Percentiles rank a stretch among this genome's conserved stretches.
These are phyloP conservation scores for Blastobasis adustella DNA, from an alignment of 2,888 invertebrate genomes.

Conservation along the genomic window DNA sequence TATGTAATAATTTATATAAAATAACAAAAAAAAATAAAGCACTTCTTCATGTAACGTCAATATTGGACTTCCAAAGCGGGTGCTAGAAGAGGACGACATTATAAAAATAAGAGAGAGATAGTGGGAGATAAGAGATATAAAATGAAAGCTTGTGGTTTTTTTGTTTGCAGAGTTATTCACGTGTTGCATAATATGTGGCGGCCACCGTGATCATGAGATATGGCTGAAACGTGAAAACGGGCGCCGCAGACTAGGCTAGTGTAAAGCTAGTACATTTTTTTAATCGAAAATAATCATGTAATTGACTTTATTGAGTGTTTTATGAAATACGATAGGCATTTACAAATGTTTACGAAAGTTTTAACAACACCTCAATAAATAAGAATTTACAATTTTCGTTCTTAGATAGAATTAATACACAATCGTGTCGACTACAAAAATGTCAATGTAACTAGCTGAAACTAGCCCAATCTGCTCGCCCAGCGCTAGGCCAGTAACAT, in stretches of 20 bases:
- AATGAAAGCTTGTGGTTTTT: slow-evolving; percentile 66
- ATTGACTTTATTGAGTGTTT: too few relatives aligned
- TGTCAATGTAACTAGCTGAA: background rate
- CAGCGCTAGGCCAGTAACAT: too few relatives aligned
- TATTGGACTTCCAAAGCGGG: slow-evolving; percentile 61
- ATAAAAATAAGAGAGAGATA: too few relatives aligned
- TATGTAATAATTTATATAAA: slow-evolving; percentile 10
- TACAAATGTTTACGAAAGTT: too few relatives aligned
- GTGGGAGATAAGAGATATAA: slow-evolving; percentile 13
- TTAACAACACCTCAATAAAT: too few relatives aligned
- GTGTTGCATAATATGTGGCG: too few relatives aligned
- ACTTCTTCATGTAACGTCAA: slow-evolving; percentile 42
- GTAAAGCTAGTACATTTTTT: background rate
- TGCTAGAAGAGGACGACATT: too few relatives aligned
- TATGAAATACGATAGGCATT: too few relatives aligned
- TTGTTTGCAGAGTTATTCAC: background rate
- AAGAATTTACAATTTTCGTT: too few relatives aligned
- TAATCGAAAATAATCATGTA: too few relatives aligned
- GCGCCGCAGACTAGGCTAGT: background rate
- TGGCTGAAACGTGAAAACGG: background rate
- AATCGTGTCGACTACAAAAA: too few relatives aligned
- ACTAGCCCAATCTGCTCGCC: background rate
- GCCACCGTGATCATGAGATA: background rate
- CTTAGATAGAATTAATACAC: too few relatives aligned
- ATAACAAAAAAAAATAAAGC: slow-evolving; percentile 21